Conservation (phyloP, 2,797 vertebrate genomes). For the Acanthornis magna region DNA sequence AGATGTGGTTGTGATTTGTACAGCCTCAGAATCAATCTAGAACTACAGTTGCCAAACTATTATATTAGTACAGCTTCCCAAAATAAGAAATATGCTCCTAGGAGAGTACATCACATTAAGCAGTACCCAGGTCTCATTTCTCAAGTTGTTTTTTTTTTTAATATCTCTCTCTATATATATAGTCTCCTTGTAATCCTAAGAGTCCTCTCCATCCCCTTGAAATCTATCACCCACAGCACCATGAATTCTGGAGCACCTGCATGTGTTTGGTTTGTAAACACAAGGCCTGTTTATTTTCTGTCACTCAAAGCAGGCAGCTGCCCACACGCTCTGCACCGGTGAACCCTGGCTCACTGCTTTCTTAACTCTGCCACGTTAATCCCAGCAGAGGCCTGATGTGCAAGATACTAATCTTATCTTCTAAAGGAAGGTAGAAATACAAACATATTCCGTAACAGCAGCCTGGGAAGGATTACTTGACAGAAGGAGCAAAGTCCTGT, state of each 20-base stretch:
- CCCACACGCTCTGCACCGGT: neutral
- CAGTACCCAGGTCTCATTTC: neutral
- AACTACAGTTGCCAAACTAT: neutral
- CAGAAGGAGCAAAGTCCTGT: neutral
- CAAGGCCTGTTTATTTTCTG: neutral
- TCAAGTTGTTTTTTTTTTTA: neutral
- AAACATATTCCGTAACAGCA: neutral
- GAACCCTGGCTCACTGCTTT: neutral
- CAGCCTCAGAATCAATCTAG: neutral
- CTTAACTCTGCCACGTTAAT: neutral
- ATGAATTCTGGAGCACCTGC: neutral
- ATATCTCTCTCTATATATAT: neutral
- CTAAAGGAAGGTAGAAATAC: neutral
- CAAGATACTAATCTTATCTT: neutral
- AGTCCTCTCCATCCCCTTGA: neutral
- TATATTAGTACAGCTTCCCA: neutral
- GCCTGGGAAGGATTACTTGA: neutral
- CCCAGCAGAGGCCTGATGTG: neutral
- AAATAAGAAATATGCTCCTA: neutral
- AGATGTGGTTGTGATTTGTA: neutral
- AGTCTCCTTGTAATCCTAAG: neutral
- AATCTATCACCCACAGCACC: neutral
- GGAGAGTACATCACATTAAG: neutral
- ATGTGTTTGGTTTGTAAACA: neutral
- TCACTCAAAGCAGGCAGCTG: neutral